Evolutionary conservation across 1,140 invertebrate species (phyloP).

Genomic region (Bicyclus anynana): DNA sequence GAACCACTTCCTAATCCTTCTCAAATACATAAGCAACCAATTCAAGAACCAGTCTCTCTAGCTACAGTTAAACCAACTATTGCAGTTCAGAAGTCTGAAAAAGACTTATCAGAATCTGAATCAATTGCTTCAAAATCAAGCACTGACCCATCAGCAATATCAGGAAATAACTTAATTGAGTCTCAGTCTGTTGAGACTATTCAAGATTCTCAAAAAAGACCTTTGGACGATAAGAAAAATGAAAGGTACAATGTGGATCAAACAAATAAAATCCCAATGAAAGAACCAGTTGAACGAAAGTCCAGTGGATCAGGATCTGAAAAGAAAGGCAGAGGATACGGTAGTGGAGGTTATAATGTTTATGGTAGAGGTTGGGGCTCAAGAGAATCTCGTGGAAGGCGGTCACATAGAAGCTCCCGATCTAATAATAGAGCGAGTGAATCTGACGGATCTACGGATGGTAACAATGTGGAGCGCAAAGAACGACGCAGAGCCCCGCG

Average conservation of each 20-base stretch:
- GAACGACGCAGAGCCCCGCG: slow-evolving; percentile 60
- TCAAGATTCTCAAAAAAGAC: slow-evolving; percentile 47
- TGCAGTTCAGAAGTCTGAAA: slow-evolving; percentile 51
- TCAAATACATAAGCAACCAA: slow-evolving; percentile 39
- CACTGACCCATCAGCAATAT: slow-evolving; percentile 39
- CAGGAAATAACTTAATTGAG: slow-evolving; percentile 38
- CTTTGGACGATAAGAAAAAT: slow-evolving; percentile 53
- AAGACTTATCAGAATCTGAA: slow-evolving; percentile 60
- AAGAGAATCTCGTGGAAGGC: slow-evolving; percentile 61
- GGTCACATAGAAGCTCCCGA: slow-evolving; percentile 62
- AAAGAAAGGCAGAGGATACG: slow-evolving; percentile 69
- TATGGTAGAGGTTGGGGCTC: slow-evolving; percentile 66
- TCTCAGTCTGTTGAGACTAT: slow-evolving; percentile 41
- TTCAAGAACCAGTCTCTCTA: slow-evolving; percentile 36
- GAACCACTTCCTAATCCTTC: slow-evolving; percentile 31
- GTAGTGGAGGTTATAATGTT: slow-evolving; percentile 58
- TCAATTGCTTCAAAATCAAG: slow-evolving; percentile 56
- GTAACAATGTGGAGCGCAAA: slow-evolving; percentile 58
- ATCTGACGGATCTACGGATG: slow-evolving; percentile 66
- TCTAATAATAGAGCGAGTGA: slow-evolving; percentile 72
- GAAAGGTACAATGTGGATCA: slow-evolving; percentile 56
- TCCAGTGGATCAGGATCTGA: slow-evolving; percentile 75
- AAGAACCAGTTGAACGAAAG: slow-evolving; percentile 71
- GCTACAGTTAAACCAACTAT: slow-evolving; percentile 41
- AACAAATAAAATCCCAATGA: slow-evolving; percentile 51